Conservation (phyloP, 2,797 vertebrate species). For the Acrossocheilus wenchowensis region DNA sequence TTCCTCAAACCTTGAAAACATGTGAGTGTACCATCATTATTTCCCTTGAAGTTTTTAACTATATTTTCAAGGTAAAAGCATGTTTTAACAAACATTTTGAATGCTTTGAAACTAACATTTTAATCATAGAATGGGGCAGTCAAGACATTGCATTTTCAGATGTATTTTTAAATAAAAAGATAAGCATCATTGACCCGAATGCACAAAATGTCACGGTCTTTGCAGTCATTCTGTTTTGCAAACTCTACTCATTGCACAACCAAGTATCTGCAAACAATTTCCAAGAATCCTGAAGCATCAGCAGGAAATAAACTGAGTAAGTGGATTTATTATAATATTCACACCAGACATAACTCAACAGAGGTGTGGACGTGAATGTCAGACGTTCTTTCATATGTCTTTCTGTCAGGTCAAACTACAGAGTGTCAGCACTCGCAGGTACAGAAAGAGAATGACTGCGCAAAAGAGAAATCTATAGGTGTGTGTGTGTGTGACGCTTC, state of each 20-base stretch:
- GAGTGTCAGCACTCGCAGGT: not conserved
- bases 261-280: conserved; percentile 41
- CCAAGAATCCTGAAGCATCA: conserved; percentile 30
- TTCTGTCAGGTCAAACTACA: conserved; percentile 30
- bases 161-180: not conserved
- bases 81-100: not conserved
- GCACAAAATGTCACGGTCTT: not conserved
- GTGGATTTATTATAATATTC: conserved; percentile 37
- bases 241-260: conserved; percentile 20
- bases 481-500: not conserved
- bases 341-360: conserved; percentile 32
- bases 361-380: conserved; percentile 14
- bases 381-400: conserved; percentile 18
- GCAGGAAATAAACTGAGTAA: conserved; percentile 35
- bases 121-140: not conserved
- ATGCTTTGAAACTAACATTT: not conserved
- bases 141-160: not conserved
- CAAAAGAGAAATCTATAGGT: not conserved
- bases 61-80: not conserved
- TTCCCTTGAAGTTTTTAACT: not conserved
- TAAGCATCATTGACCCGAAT: not conserved
- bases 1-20: not conserved
- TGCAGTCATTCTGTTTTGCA: not conserved
- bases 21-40: not conserved
- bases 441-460: conserved; percentile 9